These are phyloP conservation scores for Ophion ventricosus DNA, from an alignment of 2,888 invertebrate species.

Conservation along the genomic window DNA sequence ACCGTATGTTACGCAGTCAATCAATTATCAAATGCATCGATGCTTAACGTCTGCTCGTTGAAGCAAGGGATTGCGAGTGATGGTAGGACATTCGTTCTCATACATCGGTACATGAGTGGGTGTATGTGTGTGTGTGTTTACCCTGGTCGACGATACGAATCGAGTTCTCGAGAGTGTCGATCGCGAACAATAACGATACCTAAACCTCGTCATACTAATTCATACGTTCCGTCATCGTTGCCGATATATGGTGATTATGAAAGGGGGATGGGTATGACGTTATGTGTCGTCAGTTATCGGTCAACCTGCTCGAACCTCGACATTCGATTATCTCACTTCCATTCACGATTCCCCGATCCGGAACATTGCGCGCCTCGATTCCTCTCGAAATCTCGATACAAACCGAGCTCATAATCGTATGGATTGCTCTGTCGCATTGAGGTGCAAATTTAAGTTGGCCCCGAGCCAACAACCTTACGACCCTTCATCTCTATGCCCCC, in stretches of 20 bases:
- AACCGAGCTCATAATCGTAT: conserved; percentile 66
- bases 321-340: conserved; percentile 34
- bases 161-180: conserved; percentile 16
- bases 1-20: conserved; percentile 76
- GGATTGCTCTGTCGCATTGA: conserved; percentile 65
- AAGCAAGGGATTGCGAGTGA: conserved; percentile 55
- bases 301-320: conserved; percentile 39
- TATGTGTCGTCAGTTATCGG: conserved; percentile 42
- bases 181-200: conserved; percentile 46
- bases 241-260: conserved; percentile 62
- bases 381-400: conserved; percentile 43
- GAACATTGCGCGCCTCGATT: conserved; percentile 53
- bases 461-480: conserved; percentile 32
- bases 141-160: conserved; percentile 41
- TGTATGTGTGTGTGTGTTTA: neutral
- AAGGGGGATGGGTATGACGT: conserved; percentile 28
- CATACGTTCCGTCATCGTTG: conserved; percentile 50
- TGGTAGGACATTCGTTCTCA: neutral
- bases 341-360: conserved; percentile 53
- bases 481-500: conserved; percentile 1
- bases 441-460: conserved; percentile 65
- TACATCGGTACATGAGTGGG: neutral
- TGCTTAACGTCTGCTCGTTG: conserved; percentile 79
- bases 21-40: conserved; percentile 80
- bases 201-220: conserved; percentile 54